phyloP scores from a whole-genome alignment of 2,888 invertebrate species.

The Podotricha telesiphe region DNA sequence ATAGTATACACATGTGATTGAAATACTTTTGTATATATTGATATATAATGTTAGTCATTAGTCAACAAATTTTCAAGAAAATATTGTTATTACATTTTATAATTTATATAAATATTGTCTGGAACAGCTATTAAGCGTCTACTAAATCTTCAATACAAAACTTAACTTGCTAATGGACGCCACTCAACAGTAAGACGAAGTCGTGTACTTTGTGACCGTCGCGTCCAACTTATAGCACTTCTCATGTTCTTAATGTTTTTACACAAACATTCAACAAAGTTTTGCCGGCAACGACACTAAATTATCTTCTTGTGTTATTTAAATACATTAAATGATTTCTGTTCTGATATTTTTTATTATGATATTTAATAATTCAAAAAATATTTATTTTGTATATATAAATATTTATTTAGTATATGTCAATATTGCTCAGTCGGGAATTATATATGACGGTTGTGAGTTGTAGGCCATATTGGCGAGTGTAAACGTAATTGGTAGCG shows the following conservation, averaged over 20 bases:
- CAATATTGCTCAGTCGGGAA: too few relatives aligned
- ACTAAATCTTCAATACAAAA: slow-evolving; percentile 48
- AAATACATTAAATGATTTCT: slow-evolving; percentile 18
- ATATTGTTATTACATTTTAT: not conserved
- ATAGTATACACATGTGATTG: too few relatives aligned
- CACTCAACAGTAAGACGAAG: slow-evolving; percentile 64
- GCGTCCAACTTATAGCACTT: slow-evolving; percentile 65
- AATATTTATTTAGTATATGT: too few relatives aligned
- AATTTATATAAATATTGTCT: slow-evolving; percentile 22
- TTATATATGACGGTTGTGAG: not conserved
- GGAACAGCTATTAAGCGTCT: slow-evolving; percentile 41
- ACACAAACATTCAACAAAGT: slow-evolving; percentile 49
- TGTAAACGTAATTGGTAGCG: too few relatives aligned
- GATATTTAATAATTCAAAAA: not conserved
- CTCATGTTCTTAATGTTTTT: slow-evolving; percentile 65
- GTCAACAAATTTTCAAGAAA: too few relatives aligned
- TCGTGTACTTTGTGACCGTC: slow-evolving; percentile 54
- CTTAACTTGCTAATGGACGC: slow-evolving; percentile 67
- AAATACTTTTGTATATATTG: too few relatives aligned
- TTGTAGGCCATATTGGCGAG: not conserved
- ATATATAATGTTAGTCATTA: too few relatives aligned
- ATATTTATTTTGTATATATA: too few relatives aligned
- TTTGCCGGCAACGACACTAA: slow-evolving; percentile 34
- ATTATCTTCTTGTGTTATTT: slow-evolving; percentile 41
- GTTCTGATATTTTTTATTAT: not conserved